Percentiles rank a stretch among this genome's conserved stretches.
Evolutionary conservation across 2,888 invertebrate genomes (phyloP).

Genomic region (Tetanocera ferruginea): DNA sequence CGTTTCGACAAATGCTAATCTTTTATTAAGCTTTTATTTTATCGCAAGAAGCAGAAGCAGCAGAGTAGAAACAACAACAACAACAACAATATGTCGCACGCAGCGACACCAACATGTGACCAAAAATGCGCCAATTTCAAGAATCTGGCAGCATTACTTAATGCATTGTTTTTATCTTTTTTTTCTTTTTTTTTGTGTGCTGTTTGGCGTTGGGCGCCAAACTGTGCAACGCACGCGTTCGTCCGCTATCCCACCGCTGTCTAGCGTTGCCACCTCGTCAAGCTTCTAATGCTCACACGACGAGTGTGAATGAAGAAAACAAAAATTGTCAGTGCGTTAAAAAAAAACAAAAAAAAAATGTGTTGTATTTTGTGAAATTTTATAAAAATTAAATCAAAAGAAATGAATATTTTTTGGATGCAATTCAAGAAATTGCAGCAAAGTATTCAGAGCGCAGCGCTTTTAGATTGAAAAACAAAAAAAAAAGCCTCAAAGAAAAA

Average conservation of each 20-base stretch:
- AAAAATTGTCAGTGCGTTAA: conserved; percentile 15
- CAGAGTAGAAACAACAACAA: not conserved
- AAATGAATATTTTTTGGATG: conserved; percentile 13
- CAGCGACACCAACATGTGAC: conserved; percentile 12
- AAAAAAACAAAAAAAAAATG: not conserved
- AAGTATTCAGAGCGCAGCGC: conserved; percentile 29
- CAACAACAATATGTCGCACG: not conserved
- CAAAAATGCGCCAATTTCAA: conserved; percentile 21
- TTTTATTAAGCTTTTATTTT: not conserved
- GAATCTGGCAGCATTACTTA: conserved; percentile 3
- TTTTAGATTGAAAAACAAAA: not conserved
- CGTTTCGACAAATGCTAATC: not conserved
- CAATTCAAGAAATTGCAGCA: conserved; percentile 28
- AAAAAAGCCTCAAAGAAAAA: not conserved
- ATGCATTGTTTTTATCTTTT: not conserved
- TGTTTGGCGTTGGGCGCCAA: conserved; percentile 26
- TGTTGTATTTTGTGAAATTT: not conserved
- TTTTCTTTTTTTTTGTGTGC: not conserved
- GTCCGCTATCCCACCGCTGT: conserved; percentile 5
- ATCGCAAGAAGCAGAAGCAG: not conserved
- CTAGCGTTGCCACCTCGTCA: not conserved
- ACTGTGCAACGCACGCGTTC: not conserved
- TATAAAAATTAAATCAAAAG: not conserved
- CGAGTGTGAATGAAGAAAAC: conserved; percentile 29
- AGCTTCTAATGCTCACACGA: not conserved